Conservation (phyloP, 2,797 vertebrate genomes). For the Gallirallus australis region DNA sequence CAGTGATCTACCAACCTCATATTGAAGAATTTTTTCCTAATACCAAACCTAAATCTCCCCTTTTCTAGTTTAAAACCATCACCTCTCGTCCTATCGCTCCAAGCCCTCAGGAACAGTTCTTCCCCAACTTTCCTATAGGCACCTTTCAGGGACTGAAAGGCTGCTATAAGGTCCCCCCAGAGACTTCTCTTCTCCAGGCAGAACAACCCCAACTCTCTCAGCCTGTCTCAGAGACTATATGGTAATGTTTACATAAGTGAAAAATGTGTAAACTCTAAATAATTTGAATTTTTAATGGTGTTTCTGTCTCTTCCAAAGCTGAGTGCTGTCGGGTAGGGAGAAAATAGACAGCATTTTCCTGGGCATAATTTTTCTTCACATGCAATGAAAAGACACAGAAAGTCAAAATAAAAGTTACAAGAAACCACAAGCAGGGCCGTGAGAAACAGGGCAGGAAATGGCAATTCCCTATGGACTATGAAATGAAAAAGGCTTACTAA, state of each 20-base stretch:
- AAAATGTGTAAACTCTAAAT: not conserved
- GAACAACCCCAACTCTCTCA: no score
- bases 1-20: no score
- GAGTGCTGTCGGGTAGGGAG: not conserved
- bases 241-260: not conserved
- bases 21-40: no score
- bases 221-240: not conserved
- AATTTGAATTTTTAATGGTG: not conserved
- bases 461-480: conserved; percentile 15
- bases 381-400: conserved; percentile 25
- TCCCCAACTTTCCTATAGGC: no score
- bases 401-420: conserved; percentile 57
- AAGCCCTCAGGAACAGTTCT: no score
- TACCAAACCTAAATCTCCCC: no score
- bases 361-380: conserved; percentile 8
- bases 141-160: no score
- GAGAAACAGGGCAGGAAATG: conserved; percentile 39
- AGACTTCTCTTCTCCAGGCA: no score
- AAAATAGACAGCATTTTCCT: not conserved
- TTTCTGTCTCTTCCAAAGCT: not conserved
- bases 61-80: no score
- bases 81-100: no score
- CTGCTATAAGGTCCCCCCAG: no score
- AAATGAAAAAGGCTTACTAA: conserved; percentile 65
- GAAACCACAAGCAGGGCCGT: not conserved